These are phyloP conservation scores for Girardinus metallicus DNA, from an alignment of 2,797 vertebrate genomes.

Conservation along the genomic window DNA sequence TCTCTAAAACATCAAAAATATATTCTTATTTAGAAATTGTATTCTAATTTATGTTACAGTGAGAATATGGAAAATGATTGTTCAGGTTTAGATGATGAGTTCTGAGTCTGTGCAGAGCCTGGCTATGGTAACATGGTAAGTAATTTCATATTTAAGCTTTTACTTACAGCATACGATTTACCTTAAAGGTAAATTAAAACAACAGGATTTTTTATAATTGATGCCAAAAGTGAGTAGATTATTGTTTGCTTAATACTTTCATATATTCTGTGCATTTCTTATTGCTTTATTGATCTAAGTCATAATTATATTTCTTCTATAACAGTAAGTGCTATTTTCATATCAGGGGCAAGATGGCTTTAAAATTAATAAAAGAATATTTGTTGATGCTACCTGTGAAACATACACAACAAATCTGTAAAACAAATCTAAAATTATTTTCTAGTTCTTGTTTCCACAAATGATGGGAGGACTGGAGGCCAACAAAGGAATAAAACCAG, in stretches of 20 bases:
- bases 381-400: background rate
- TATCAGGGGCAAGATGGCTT: background rate
- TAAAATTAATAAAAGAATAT: background rate
- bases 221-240: background rate
- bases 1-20: background rate
- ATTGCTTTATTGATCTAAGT: background rate
- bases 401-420: background rate
- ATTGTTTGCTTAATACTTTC: background rate
- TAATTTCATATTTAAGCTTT: background rate
- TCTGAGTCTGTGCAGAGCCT: background rate
- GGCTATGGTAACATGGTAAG: background rate
- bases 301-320: background rate
- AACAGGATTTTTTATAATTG: background rate
- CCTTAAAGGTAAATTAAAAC: background rate
- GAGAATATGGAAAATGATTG: background rate
- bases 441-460: background rate
- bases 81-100: background rate
- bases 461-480: background rate
- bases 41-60: background rate
- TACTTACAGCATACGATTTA: background rate
- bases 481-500: conserved; percentile 16
- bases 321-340: background rate
- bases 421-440: background rate
- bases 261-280: background rate
- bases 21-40: background rate